Conservation (phyloP, 2,888 invertebrate species). For the Formica aserva region DNA sequence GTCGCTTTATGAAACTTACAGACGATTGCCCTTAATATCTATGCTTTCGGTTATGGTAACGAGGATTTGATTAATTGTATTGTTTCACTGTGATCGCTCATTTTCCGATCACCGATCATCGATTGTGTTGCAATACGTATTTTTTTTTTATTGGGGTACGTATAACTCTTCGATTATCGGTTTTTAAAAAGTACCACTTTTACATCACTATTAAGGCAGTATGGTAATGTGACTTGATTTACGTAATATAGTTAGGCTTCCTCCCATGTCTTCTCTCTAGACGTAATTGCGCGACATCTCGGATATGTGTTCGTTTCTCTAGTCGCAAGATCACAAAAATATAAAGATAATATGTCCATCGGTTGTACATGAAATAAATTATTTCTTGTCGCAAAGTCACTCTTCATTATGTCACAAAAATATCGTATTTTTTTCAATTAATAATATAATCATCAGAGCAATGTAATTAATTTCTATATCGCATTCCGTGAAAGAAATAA, state of each 20-base stretch:
- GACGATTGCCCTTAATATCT: slow-evolving; percentile 64
- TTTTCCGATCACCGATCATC: slow-evolving; percentile 12
- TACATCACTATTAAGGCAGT: slow-evolving; percentile 85
- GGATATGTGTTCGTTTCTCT: slow-evolving; percentile 73
- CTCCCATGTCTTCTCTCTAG: slow-evolving; percentile 22
- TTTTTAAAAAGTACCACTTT: slow-evolving; percentile 74
- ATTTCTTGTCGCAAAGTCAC: background rate
- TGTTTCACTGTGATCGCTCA: slow-evolving; percentile 39
- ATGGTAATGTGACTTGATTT: slow-evolving; percentile 84
- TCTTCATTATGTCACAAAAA: background rate
- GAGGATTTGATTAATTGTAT: slow-evolving; percentile 71
- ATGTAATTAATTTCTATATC: background rate
- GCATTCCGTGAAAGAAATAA: background rate
- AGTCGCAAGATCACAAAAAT: slow-evolving; percentile 51
- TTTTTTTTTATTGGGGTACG: slow-evolving; percentile 7
- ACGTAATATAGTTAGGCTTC: slow-evolving; percentile 71
- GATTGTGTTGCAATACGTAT: background rate
- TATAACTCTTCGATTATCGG: slow-evolving; percentile 60
- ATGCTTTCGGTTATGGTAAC: slow-evolving; percentile 73
- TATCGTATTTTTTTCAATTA: background rate
- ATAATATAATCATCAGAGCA: background rate
- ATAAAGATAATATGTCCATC: slow-evolving; percentile 21
- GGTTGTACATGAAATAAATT: background rate
- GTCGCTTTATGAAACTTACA: slow-evolving; percentile 40
- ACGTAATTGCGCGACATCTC: slow-evolving; percentile 61